Evolutionary conservation across 2,888 invertebrate genomes (phyloP).

Genomic region (Neocrepidodera transversa): DNA sequence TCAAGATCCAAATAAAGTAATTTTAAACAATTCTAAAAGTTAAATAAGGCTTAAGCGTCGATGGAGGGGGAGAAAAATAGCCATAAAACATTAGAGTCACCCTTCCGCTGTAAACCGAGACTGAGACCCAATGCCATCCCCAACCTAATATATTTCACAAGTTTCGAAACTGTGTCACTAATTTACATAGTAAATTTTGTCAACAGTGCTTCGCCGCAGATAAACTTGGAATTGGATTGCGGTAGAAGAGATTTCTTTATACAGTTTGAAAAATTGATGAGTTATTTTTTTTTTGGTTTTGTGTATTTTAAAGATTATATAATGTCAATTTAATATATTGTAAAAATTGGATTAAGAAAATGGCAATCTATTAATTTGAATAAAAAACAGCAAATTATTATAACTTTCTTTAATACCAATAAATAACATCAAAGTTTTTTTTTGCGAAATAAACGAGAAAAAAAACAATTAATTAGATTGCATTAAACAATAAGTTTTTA

Average conservation of each 20-base stretch:
- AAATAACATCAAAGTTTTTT: too few species aligned
- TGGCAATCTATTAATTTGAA: too few species aligned
- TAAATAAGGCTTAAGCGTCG: background rate
- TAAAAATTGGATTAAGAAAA: too few species aligned
- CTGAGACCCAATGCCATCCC: slow-evolving; percentile 11
- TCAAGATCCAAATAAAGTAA: slow-evolving; percentile 11
- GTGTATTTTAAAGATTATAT: too few species aligned
- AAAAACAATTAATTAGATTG: too few species aligned
- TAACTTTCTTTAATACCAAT: too few species aligned
- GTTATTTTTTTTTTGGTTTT: too few species aligned
- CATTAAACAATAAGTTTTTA: too few species aligned
- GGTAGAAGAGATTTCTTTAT: slow-evolving; percentile 9
- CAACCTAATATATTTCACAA: slow-evolving; percentile 20
- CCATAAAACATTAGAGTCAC: slow-evolving; percentile 21
- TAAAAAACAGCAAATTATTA: too few species aligned
- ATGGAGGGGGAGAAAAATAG: background rate
- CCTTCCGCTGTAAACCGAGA: slow-evolving; percentile 11
- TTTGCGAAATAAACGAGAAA: too few species aligned
- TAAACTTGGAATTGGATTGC: slow-evolving; percentile 18
- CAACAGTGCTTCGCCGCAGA: slow-evolving; percentile 12
- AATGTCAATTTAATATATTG: too few species aligned
- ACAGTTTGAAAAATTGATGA: slow-evolving; percentile 8
- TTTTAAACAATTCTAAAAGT: slow-evolving; percentile 12
- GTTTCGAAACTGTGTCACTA: slow-evolving; percentile 24
- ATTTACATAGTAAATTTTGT: slow-evolving; percentile 32